These are phyloP conservation scores for Eubucco bourcierii DNA, from an alignment of 2,113 vertebrate species.

Conservation along the genomic window DNA sequence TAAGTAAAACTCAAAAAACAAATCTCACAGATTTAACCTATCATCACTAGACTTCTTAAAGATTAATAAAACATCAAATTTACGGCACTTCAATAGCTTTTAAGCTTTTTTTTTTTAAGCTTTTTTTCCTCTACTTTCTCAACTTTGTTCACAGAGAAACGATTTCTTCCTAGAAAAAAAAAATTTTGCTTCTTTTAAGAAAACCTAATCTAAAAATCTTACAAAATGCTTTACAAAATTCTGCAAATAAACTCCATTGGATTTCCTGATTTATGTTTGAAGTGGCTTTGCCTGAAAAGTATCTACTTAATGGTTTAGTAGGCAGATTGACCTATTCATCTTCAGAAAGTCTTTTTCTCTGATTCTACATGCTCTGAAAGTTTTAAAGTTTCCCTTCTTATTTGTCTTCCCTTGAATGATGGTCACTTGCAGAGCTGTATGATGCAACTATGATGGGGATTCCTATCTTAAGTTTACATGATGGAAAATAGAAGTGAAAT, in stretches of 20 bases:
- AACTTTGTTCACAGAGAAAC: not conserved
- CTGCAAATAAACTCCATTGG: not conserved
- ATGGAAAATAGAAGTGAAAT: not conserved
- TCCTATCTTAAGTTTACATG: not conserved
- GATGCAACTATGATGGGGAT: rapidly evolving
- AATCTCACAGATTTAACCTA: not conserved
- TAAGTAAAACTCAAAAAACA: not conserved
- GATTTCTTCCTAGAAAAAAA: not conserved
- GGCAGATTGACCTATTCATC: not conserved
- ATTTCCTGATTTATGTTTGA: not conserved
- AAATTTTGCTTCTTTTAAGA: not conserved
- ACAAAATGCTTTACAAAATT: not conserved
- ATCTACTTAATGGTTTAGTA: not conserved
- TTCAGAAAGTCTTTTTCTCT: not conserved
- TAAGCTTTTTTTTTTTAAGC: too few species aligned
- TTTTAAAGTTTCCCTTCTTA: not conserved
- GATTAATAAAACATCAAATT: not conserved
- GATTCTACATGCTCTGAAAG: not conserved
- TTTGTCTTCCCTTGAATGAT: not conserved
- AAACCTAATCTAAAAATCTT: not conserved
- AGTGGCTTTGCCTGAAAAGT: not conserved
- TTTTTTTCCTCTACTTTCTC: not conserved
- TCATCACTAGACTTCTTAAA: not conserved
- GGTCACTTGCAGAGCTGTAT: not conserved
- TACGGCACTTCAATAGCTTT: not conserved